Conservation (phyloP, 2,113 vertebrate genomes). For the Haemorhous mexicanus region DNA sequence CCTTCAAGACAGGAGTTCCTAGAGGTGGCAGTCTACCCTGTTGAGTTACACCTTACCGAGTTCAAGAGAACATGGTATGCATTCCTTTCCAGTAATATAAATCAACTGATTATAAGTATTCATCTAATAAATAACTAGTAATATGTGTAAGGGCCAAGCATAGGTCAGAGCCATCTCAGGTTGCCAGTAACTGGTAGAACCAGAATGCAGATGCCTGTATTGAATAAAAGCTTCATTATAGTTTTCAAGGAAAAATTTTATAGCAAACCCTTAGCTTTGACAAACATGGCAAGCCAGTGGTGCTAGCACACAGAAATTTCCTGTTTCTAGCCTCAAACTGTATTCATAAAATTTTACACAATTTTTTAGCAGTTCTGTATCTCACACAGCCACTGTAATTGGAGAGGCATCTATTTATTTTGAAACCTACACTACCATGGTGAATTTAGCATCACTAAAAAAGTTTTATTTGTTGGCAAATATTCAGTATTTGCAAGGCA, state of each 20-base stretch:
- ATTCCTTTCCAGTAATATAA: not conserved
- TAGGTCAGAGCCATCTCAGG: not conserved
- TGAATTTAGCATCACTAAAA: not conserved
- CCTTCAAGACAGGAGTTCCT: not conserved
- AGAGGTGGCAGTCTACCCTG: not conserved
- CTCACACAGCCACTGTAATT: not conserved
- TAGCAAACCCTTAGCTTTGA: not conserved
- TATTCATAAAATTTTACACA: not conserved
- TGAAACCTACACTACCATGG: not conserved
- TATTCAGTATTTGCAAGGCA: not conserved
- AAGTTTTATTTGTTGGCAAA: not conserved
- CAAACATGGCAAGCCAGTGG: not conserved
- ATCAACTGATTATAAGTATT: not conserved
- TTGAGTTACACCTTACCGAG: not conserved
- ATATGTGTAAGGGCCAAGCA: not conserved
- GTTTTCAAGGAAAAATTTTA: not conserved
- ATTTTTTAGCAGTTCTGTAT: not conserved
- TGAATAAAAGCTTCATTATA: not conserved
- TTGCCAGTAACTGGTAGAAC: not conserved
- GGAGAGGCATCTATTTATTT: not conserved
- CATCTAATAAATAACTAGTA: not conserved
- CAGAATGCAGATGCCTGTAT: not conserved
- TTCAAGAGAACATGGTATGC: not conserved
- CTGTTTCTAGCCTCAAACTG: not conserved
- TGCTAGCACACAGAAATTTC: not conserved